A percentile compares a stretch with the other conserved stretches of the same genome.
phyloP scores from a whole-genome alignment of 2,888 invertebrate species.

The Tuta absoluta region DNA sequence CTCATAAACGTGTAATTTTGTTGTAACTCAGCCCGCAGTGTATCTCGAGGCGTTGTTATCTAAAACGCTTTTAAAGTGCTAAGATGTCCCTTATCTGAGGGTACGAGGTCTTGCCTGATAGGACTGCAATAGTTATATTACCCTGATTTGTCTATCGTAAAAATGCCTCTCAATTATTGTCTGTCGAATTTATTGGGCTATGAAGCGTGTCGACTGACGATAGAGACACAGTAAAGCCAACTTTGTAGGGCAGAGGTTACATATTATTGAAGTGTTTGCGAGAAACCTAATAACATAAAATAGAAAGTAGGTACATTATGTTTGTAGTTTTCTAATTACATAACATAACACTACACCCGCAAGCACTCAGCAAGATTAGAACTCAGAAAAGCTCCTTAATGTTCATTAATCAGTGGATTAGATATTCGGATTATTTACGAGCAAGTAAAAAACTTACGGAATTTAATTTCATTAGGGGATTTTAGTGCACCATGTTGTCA shows the following conservation, averaged over 20 bases:
- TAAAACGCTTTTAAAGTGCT: slow-evolving; percentile 72
- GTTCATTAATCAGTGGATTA: slow-evolving; percentile 80
- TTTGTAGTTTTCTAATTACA: too few species aligned
- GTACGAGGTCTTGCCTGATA: background rate
- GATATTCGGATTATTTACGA: slow-evolving; percentile 78
- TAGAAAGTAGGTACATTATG: too few species aligned
- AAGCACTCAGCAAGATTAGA: slow-evolving; percentile 50
- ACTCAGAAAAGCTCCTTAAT: slow-evolving; percentile 55
- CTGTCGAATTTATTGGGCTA: slow-evolving; percentile 61
- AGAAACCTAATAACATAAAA: too few species aligned
- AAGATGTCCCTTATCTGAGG: slow-evolving; percentile 54
- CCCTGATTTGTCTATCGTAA: slow-evolving; percentile 71
- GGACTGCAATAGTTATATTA: slow-evolving; percentile 55
- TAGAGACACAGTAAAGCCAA: background rate
- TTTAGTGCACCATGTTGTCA: slow-evolving; percentile 77
- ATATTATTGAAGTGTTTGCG: too few species aligned
- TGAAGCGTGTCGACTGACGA: slow-evolving; percentile 37
- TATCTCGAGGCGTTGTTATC: slow-evolving; percentile 65
- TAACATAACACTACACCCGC: background rate
- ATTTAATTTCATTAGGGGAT: slow-evolving; percentile 80
- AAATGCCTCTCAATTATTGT: slow-evolving; percentile 62
- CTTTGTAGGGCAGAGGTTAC: background rate
- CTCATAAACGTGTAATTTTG: slow-evolving; percentile 75
- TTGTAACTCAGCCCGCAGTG: slow-evolving; percentile 68
- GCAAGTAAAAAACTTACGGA: slow-evolving; percentile 77